phyloP scores from a whole-genome alignment of 2,888 invertebrate genomes.

The Drosophila lutescens region DNA sequence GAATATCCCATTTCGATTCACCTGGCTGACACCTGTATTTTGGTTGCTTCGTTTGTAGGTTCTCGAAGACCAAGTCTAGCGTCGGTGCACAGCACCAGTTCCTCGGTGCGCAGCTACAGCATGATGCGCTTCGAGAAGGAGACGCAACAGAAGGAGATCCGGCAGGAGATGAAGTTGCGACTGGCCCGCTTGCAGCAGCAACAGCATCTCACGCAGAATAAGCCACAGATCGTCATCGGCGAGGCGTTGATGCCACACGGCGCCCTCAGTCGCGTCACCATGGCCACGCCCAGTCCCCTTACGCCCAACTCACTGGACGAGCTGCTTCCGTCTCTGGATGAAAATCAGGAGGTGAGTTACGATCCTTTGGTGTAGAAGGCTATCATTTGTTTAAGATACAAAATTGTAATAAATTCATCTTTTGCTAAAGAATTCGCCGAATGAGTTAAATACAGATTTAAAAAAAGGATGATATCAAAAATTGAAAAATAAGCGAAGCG shows the following conservation, averaged over 20 bases:
- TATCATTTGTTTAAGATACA: no score
- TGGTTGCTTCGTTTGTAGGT: slow-evolving; percentile 86
- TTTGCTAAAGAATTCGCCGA: neutral
- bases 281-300: slow-evolving; percentile 89
- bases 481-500: no score
- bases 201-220: slow-evolving; percentile 85
- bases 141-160: slow-evolving; percentile 91
- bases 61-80: slow-evolving; percentile 94
- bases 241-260: slow-evolving; percentile 83
- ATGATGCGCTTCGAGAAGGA: slow-evolving; percentile 92
- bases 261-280: slow-evolving; percentile 74
- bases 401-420: no score
- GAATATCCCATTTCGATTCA: neutral
- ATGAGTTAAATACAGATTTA: no score
- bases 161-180: slow-evolving; percentile 91
- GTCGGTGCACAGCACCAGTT: slow-evolving; percentile 93
- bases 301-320: slow-evolving; percentile 94
- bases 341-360: slow-evolving; percentile 89
- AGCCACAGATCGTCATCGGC: slow-evolving; percentile 85
- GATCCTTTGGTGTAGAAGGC: no score
- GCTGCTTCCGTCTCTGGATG: slow-evolving; percentile 91
- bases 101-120: slow-evolving; percentile 93
- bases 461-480: no score
- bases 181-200: slow-evolving; percentile 88
- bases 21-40: neutral